These are phyloP conservation scores for Oophaga pumilio DNA, from an alignment of 2,113 vertebrate genomes.

Conservation along the genomic window DNA sequence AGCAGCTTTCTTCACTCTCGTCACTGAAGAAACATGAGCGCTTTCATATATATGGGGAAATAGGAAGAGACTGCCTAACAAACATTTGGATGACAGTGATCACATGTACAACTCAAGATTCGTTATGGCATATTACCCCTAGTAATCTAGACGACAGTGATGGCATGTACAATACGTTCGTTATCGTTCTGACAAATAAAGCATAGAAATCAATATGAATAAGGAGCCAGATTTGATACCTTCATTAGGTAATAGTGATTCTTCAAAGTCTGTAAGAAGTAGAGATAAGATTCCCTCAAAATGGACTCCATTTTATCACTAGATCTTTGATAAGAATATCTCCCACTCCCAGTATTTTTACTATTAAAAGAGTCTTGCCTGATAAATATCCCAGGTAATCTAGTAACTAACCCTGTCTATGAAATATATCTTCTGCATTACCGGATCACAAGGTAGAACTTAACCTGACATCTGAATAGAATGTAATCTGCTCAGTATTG, in stretches of 20 bases:
- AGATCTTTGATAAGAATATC: neutral
- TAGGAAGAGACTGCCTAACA: too few species aligned
- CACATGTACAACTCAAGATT: too few species aligned
- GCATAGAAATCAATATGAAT: neutral
- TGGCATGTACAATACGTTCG: too few species aligned
- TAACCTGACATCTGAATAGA: slow-evolving; percentile 27
- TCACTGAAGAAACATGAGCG: too few species aligned
- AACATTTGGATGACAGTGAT: too few species aligned
- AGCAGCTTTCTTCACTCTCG: too few species aligned
- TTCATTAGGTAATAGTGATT: neutral
- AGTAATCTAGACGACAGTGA: too few species aligned
- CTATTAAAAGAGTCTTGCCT: neutral
- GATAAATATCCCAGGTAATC: neutral
- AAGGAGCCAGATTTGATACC: neutral
- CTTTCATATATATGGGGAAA: too few species aligned
- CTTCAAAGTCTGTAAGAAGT: neutral
- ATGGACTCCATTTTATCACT: neutral
- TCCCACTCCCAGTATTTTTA: neutral
- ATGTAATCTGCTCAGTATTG: neutral
- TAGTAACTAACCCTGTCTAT: neutral
- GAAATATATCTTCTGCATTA: neutral
- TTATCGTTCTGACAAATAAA: too few species aligned
- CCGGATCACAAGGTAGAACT: neutral
- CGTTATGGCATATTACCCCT: too few species aligned
- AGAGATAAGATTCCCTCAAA: neutral